Percentiles rank a stretch among this genome's conserved stretches.
These are phyloP conservation scores for Tanypteryx hageni DNA, from an alignment of 2,888 invertebrate genomes.

Conservation along the genomic window DNA sequence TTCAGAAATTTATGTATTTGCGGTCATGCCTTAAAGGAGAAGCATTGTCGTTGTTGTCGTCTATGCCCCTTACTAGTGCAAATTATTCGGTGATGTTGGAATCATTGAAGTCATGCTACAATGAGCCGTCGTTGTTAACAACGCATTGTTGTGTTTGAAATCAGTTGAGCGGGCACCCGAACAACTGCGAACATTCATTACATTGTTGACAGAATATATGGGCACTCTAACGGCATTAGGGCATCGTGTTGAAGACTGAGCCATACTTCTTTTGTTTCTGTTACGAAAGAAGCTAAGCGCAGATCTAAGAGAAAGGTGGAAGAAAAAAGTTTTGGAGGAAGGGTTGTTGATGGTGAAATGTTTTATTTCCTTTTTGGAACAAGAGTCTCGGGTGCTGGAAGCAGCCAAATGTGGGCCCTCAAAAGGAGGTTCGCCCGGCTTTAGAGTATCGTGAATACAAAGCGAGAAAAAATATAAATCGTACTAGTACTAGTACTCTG, in stretches of 20 bases:
- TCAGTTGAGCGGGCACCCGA: neutral
- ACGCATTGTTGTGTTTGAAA: neutral
- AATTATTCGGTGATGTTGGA: neutral
- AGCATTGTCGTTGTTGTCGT: neutral
- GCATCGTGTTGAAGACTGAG: slow-evolving; percentile 13
- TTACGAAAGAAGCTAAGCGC: neutral
- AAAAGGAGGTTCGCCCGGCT: neutral
- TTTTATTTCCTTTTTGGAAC: slow-evolving; percentile 32
- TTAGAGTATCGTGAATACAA: neutral
- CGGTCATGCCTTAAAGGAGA: neutral
- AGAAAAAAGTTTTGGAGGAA: neutral
- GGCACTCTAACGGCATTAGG: neutral
- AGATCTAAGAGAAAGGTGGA: neutral
- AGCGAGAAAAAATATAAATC: neutral
- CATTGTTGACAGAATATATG: neutral
- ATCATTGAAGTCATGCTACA: neutral
- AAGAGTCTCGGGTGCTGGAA: neutral
- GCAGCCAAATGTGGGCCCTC: no score
- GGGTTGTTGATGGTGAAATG: neutral
- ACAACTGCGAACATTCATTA: neutral
- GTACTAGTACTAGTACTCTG: neutral
- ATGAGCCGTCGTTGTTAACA: neutral
- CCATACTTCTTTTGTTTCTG: neutral
- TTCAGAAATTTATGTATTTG: neutral
- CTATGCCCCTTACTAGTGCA: no score